Conservation (phyloP, 2,113 vertebrate genomes). For the Fulmarus glacialis region DNA sequence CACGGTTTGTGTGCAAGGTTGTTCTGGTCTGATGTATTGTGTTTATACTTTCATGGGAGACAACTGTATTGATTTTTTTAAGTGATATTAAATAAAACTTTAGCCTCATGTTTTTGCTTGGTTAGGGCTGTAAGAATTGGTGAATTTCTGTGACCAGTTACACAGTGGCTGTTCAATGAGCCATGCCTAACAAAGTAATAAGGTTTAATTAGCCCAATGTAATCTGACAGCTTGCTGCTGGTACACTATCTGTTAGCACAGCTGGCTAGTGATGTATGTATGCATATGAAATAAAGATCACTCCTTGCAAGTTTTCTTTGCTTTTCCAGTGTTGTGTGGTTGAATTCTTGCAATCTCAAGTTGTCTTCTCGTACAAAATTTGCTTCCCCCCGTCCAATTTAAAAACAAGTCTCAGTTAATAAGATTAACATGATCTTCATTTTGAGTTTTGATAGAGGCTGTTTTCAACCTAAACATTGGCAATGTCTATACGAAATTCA, state of each 20-base stretch:
- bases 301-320: background rate
- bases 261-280: background rate
- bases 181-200: background rate
- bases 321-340: background rate
- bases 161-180: background rate
- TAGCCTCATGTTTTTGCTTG: background rate
- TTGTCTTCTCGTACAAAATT: background rate
- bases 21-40: background rate
- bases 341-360: background rate
- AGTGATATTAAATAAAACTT: background rate
- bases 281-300: background rate
- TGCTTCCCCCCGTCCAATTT: background rate
- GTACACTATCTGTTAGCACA: background rate
- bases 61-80: background rate
- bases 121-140: background rate
- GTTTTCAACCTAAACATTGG: background rate
- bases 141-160: background rate
- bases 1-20: rapidly evolving
- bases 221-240: background rate
- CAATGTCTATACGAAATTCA: background rate
- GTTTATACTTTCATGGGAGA: background rate
- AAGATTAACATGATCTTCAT: background rate
- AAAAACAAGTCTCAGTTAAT: background rate
- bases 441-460: background rate
- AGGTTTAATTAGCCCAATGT: background rate